phyloP scores from a whole-genome alignment of 1,140 invertebrate genomes.

The Pseudomyrmex sp. region DNA sequence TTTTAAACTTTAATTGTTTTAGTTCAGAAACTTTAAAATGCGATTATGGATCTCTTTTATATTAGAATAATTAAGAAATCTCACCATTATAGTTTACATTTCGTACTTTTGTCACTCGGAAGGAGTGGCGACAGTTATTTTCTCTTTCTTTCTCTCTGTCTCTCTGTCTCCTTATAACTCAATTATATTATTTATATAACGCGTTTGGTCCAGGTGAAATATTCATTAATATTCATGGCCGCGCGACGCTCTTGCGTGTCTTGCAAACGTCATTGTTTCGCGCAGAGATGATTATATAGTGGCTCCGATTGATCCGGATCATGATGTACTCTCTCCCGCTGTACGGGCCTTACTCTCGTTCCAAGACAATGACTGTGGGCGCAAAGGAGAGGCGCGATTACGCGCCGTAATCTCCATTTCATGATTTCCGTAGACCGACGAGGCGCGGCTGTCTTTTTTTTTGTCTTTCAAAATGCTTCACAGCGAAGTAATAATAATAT shows the following conservation, averaged over 20 bases:
- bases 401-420: slow-evolving; percentile 64
- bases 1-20: not conserved
- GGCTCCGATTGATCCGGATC: slow-evolving; percentile 63
- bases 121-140: slow-evolving; percentile 13
- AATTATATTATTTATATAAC: slow-evolving; percentile 57
- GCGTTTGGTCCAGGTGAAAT: slow-evolving; percentile 3
- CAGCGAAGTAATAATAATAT: slow-evolving; percentile 62
- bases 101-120: slow-evolving; percentile 54
- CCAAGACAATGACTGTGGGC: slow-evolving; percentile 76
- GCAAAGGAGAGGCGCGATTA: slow-evolving; percentile 62
- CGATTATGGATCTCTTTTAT: not conserved
- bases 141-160: too few species aligned
- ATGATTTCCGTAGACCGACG: slow-evolving; percentile 18
- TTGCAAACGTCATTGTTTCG: slow-evolving; percentile 66
- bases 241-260: slow-evolving; percentile 23
- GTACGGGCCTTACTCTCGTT: slow-evolving; percentile 60
- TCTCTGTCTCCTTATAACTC: slow-evolving; percentile 7
- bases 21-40: not conserved
- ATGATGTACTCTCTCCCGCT: slow-evolving; percentile 37
- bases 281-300: slow-evolving; percentile 50
- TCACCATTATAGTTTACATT: not conserved
- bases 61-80: not conserved
- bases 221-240: slow-evolving; percentile 65
- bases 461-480: not conserved
- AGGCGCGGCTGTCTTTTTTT: slow-evolving; percentile 50